These are phyloP conservation scores for Acinonyx jubatus DNA, from an alignment of 2,113 vertebrate species.

Conservation along the genomic window DNA sequence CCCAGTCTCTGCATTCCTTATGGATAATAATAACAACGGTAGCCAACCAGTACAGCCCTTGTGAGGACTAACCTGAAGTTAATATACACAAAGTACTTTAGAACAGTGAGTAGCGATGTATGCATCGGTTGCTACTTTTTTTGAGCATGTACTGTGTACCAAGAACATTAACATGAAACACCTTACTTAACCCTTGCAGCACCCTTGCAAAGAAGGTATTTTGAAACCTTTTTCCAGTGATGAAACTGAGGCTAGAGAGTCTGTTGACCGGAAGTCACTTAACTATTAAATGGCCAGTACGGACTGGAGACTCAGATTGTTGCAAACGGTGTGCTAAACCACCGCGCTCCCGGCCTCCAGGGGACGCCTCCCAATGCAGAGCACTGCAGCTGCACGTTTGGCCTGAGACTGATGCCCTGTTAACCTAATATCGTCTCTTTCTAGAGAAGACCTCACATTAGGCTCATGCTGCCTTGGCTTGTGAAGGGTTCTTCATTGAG, in stretches of 20 bases:
- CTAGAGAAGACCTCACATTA: not conserved
- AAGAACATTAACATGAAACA: not conserved
- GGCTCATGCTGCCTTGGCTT: not conserved
- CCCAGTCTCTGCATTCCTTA: not conserved
- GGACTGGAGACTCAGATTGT: not conserved
- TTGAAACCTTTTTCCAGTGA: not conserved
- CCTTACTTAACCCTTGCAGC: not conserved
- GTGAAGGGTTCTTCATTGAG: not conserved
- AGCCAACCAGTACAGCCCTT: not conserved
- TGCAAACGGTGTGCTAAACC: not conserved
- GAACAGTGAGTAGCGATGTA: not conserved
- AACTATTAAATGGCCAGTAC: not conserved
- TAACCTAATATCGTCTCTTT: not conserved
- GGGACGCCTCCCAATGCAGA: rapidly evolving
- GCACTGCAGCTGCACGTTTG: rapidly evolving
- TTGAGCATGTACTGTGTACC: not conserved
- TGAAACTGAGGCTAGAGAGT: not conserved
- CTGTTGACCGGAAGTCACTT: not conserved
- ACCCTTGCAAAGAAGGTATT: not conserved
- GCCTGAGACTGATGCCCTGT: not conserved
- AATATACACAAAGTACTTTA: not conserved
- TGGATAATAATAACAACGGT: too few species aligned
- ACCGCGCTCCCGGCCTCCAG: rapidly evolving
- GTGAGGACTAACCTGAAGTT: not conserved
- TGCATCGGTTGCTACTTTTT: not conserved